Conservation (phyloP, 2,113 vertebrate genomes). For the Leptobrachium ailaonicum region DNA sequence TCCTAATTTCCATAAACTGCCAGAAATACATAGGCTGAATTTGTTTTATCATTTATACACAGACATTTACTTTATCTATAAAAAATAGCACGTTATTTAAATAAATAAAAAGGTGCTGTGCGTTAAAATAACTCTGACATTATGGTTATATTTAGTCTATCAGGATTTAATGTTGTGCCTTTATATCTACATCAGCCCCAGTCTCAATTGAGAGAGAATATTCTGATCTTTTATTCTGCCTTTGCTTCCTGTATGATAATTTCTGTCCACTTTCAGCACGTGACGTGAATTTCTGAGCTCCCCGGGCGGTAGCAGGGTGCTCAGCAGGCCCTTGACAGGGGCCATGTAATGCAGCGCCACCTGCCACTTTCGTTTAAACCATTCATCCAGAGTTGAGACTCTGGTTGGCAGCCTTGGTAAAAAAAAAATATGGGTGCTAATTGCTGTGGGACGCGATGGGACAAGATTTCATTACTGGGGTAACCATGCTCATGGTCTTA, state of each 20-base stretch:
- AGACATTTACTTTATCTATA: too few species aligned
- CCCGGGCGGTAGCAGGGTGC: conserved; percentile 46
- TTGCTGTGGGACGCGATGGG: neutral
- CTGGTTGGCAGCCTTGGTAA: neutral
- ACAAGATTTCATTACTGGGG: neutral
- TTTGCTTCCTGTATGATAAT: conserved; percentile 20
- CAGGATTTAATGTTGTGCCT: neutral
- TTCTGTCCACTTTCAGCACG: conserved; percentile 53
- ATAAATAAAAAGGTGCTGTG: too few species aligned
- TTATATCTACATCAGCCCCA: neutral
- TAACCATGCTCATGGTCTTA: neutral
- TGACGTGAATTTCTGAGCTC: conserved; percentile 52
- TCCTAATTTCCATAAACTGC: too few species aligned
- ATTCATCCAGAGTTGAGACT: conserved; percentile 30
- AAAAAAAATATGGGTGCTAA: conserved; percentile 9
- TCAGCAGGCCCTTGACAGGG: conserved; percentile 50
- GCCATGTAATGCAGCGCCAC: conserved; percentile 48
- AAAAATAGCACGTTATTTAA: too few species aligned
- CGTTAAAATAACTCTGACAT: too few species aligned
- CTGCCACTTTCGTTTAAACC: conserved; percentile 52
- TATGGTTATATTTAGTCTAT: neutral
- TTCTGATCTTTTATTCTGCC: neutral
- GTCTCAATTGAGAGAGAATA: neutral
- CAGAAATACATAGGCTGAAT: too few species aligned
- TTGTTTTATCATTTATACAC: too few species aligned